Evolutionary conservation across 1,140 invertebrate genomes (phyloP), one percentile per base, ranked within the genome.

Genomic region (Formica exsecta): DNA sequence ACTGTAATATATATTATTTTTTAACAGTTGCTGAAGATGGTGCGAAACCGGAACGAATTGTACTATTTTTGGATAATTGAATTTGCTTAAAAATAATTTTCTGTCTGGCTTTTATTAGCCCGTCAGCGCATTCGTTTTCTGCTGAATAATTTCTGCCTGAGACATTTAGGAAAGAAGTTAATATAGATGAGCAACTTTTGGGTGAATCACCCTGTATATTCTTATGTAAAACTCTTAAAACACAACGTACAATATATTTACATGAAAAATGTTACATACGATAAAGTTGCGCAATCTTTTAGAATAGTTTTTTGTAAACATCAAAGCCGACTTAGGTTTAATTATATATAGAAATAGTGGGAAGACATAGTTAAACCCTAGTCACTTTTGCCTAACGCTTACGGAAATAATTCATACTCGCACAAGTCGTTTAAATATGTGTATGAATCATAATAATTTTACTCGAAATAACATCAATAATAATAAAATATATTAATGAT

Each of bases 221-320:
- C 19, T 73, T 19, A 19, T 59, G 51, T 73, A 81, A 81, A 73
- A 81, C 8, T 80, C 65, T 80, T 80, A n/a, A 80, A 80, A 61
- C 38, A 81, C 7, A 61, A 73, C 54, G 48, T 38, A 22, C n/a
- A 70, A 70, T 70, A 73, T 59, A 71, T 71, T 22, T 81, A 81
- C 66, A 81, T 73, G 4, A 70, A 81, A 70, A 71, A 54, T 80
- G 13, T 79, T 7, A 22, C 22, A 41, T 29, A 16, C 32, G 59
- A 61, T 71, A 71, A 71, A 81, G 2, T 11, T 41, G 3, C 29
- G 65, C 9, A 73, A 81, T 81, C 19, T 66, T 68, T 38, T 32
- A 79, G 38, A 8, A 36, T 38, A 25, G 32, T 66, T 68, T 25
- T 41, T 4, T 4, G 29, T 22, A 79, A 79, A 54, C n/a, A 54